phyloP scores from a whole-genome alignment of 2,888 invertebrate species.

The Cheilosia scutellata region DNA sequence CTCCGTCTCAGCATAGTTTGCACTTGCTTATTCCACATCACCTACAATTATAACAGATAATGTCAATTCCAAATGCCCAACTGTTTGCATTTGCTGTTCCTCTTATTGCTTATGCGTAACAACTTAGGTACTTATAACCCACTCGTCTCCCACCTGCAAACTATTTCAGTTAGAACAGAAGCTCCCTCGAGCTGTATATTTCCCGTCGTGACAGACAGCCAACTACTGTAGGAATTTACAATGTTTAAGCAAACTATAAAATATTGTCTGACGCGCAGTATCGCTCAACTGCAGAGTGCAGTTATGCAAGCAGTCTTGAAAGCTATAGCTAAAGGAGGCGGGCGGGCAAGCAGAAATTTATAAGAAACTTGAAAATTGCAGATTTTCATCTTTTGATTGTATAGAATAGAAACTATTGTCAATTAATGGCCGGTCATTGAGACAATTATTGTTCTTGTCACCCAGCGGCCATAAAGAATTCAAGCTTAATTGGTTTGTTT shows the following conservation, averaged over 20 bases:
- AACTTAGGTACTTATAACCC: not conserved
- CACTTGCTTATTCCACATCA: too few relatives aligned
- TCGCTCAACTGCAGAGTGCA: not conserved
- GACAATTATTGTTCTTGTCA: slow-evolving; percentile 32
- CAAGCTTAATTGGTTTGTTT: slow-evolving; percentile 63
- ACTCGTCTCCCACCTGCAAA: not conserved
- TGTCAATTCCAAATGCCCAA: not conserved
- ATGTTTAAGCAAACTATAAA: slow-evolving; percentile 3
- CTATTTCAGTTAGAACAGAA: not conserved
- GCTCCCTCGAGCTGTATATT: not conserved
- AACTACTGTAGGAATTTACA: slow-evolving; percentile 7
- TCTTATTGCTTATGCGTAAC: not conserved
- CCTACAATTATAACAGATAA: not conserved
- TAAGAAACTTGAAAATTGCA: slow-evolving; percentile 6
- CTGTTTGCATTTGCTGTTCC: not conserved
- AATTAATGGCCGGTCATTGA: slow-evolving; percentile 26
- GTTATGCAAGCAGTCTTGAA: not conserved
- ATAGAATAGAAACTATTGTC: not conserved
- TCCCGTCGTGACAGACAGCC: not conserved
- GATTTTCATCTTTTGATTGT: slow-evolving; percentile 10
- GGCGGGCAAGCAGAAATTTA: too few relatives aligned
- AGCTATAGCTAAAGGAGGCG: not conserved
- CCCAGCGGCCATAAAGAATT: slow-evolving; percentile 25
- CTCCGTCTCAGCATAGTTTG: too few relatives aligned
- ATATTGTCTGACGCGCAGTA: not conserved